Percentiles rank a stretch among this genome's conserved stretches.
Conservation (phyloP, 53 echinoderm and acorn worm species). For the Hippasteria phrygiana region DNA sequence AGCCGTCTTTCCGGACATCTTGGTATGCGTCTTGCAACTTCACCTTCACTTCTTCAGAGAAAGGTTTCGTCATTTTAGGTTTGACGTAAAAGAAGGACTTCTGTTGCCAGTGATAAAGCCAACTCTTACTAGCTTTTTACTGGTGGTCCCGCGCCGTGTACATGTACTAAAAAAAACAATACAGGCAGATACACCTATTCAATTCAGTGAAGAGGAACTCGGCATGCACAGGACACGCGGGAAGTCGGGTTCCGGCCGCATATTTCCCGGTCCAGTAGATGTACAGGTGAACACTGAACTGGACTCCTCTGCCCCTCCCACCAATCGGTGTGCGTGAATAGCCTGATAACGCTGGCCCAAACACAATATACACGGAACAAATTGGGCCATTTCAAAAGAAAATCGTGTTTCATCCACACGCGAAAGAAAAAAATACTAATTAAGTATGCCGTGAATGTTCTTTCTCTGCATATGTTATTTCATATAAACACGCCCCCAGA, state of each 20-base stretch:
- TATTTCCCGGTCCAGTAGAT: not conserved
- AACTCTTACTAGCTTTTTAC: too few relatives aligned
- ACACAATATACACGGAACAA: too few relatives aligned
- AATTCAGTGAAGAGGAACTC: not conserved
- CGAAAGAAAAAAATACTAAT: too few relatives aligned
- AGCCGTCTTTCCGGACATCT: not conserved
- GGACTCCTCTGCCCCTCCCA: not conserved
- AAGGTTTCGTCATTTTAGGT: constrained; percentile 6
- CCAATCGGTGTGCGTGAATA: not conserved
- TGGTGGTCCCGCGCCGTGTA: too few relatives aligned
- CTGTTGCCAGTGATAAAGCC: too few relatives aligned
- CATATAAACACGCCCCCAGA: too few relatives aligned
- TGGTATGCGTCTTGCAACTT: not conserved
- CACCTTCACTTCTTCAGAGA: not conserved
- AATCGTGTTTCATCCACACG: too few relatives aligned
- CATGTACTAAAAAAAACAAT: too few relatives aligned
- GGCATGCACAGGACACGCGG: not conserved
- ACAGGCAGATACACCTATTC: not conserved
- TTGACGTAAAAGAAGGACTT: too few relatives aligned
- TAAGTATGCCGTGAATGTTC: too few relatives aligned
- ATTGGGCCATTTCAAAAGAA: too few relatives aligned
- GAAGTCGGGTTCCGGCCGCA: constrained; percentile 16
- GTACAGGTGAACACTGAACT: not conserved
- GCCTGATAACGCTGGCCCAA: not conserved
- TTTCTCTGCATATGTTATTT: too few relatives aligned